phyloP scores from a whole-genome alignment of 2,797 vertebrate genomes.

The Todus mexicanus region DNA sequence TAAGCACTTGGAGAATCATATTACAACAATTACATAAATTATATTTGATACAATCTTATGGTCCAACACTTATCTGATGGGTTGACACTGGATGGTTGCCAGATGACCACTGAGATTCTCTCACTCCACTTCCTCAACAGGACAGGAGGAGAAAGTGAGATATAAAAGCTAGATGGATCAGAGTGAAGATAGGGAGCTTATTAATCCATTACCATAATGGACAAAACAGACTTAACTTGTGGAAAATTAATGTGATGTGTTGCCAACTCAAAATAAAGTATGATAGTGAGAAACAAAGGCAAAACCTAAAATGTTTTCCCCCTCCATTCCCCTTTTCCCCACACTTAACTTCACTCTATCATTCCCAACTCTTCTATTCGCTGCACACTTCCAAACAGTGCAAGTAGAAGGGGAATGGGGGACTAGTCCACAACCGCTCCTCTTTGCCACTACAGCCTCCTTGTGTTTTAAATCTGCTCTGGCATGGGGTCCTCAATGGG shows the following conservation, averaged over 20 bases:
- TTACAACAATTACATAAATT: neutral
- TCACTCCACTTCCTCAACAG: neutral
- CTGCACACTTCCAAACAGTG: too few relatives aligned
- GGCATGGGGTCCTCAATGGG: neutral
- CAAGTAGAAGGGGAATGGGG: neutral
- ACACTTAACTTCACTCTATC: neutral
- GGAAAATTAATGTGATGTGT: neutral
- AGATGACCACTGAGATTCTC: neutral
- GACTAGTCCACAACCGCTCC: neutral
- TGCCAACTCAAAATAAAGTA: neutral
- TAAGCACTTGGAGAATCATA: neutral
- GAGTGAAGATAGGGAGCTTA: neutral
- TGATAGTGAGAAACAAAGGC: neutral
- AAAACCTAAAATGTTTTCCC: neutral
- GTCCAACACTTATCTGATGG: neutral
- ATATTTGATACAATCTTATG: neutral
- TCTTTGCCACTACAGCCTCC: neutral
- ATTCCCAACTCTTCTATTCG: neutral
- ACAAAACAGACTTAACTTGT: neutral
- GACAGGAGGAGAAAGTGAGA: neutral
- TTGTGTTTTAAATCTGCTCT: neutral
- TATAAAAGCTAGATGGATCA: neutral
- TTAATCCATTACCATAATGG: neutral
- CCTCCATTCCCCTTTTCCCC: neutral
- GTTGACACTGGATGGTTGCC: neutral